These are phyloP conservation scores for Dascyllus trimaculatus DNA, from an alignment of 2,113 vertebrate species.

Conservation along the genomic window DNA sequence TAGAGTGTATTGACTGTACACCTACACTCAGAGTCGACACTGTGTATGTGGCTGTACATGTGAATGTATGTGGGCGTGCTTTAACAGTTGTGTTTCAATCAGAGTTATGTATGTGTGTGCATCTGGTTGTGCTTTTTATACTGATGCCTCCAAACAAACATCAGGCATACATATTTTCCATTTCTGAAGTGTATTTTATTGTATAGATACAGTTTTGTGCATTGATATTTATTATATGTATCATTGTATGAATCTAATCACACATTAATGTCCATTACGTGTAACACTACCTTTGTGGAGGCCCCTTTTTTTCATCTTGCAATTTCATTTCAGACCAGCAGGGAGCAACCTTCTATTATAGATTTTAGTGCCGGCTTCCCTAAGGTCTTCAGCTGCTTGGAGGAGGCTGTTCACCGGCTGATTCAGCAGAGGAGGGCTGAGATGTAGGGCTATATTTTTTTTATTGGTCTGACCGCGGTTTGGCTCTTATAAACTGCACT, in stretches of 20 bases:
- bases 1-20: constrained; percentile 14
- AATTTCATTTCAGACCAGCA: constrained; percentile 65
- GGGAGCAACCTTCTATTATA: constrained; percentile 60
- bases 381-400: constrained; percentile 30
- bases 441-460: constrained; percentile 8
- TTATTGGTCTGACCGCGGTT: constrained; percentile 22
- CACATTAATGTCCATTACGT: neutral
- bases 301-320: constrained; percentile 7
- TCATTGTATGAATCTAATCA: neutral
- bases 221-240: neutral
- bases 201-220: neutral
- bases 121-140: no score
- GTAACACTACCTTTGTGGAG: neutral
- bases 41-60: neutral
- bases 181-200: neutral
- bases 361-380: neutral
- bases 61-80: constrained; percentile 25
- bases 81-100: neutral
- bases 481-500: constrained; percentile 9
- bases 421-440: constrained; percentile 56
- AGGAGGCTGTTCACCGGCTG: constrained; percentile 42
- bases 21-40: constrained; percentile 8
- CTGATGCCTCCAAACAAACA: constrained; percentile 5
- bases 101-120: constrained; percentile 6
- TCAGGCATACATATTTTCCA: neutral